Evolutionary conservation across 2,888 invertebrate species (phyloP), one percentile per base, ranked within the genome.

Genomic region (Tinea trinotella): DNA sequence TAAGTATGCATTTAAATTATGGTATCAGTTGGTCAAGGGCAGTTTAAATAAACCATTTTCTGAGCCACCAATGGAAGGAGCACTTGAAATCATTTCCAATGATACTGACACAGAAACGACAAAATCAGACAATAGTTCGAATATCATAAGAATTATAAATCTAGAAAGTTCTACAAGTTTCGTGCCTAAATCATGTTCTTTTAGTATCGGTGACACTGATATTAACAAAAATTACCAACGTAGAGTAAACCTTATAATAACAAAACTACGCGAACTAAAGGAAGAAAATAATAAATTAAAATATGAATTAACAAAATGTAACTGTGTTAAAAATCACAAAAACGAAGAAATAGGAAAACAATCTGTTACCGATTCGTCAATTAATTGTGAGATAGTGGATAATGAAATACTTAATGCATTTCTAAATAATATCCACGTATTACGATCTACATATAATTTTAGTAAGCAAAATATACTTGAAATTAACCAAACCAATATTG

Each of bases 201-300:
- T 30, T 30, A 10, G 30, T 30, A 7, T 30, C n/a, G 30, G 30
- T 30, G 30, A 30, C 7, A 30, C 2, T 7, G 7, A 15, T 7
- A 40, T 13, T 3, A 40, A 40, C n/a, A 40, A 40, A 46, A 3
- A 17, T 30, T 76, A 73, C 55, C 71, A 74, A 56, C 59, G 56
- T 10, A 71, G 80, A 65, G 72, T 77, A 1, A 71, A 66, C 53
- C 80, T 76, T 56, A 63, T 84, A 1, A 66, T 84, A 1, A 66
- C 63, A 34, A 84, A 77, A 61, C 59, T 85, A 3, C 68, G 83
- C 59, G 75, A 81, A 57, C 77, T 84, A 2, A 84, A 83, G 66
- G 66, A 70, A 19, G 74, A 84, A 61, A 84, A 85, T 59, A 55
- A 66, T 7, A 54, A 73, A 12, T 59, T 84, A 2, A 72, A 72